Percentiles rank a stretch among this genome's conserved stretches.
These are phyloP conservation scores for Drosophila prolongata DNA, from an alignment of 2,888 invertebrate genomes.

Conservation along the genomic window DNA sequence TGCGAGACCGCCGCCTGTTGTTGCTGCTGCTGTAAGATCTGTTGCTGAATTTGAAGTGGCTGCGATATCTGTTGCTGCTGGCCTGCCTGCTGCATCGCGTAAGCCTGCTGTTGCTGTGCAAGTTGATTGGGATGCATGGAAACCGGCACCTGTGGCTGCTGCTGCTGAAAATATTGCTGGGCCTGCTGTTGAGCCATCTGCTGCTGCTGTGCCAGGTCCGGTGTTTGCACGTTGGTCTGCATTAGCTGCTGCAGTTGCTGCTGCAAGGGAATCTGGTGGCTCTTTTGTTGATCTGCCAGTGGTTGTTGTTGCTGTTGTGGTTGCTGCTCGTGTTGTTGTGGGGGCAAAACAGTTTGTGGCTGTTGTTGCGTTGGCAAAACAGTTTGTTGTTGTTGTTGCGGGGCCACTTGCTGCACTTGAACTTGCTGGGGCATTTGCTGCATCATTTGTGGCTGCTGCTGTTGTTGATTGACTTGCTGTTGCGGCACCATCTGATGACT, in stretches of 20 bases:
- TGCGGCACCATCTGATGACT: slow-evolving; percentile 40
- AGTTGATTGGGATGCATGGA: slow-evolving; percentile 45
- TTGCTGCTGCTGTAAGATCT: slow-evolving; percentile 49
- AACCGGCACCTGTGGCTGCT: slow-evolving; percentile 53
- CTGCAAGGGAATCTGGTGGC: slow-evolving; percentile 69
- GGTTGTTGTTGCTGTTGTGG: slow-evolving; percentile 57
- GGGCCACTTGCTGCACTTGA: slow-evolving; percentile 29
- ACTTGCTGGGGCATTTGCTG: slow-evolving; percentile 52
- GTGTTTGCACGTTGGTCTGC: slow-evolving; percentile 60
- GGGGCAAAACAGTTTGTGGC: slow-evolving; percentile 38
- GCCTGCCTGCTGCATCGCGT: slow-evolving; percentile 33
- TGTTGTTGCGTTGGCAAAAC: slow-evolving; percentile 46
- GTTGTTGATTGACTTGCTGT: slow-evolving; percentile 35
- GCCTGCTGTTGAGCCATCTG: slow-evolving; percentile 46
- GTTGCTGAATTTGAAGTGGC: slow-evolving; percentile 41
- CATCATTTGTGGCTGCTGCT: slow-evolving; percentile 36
- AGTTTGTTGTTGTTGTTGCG: slow-evolving; percentile 37
- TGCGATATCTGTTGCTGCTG: slow-evolving; percentile 52
- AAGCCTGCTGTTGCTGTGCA: slow-evolving; percentile 50
- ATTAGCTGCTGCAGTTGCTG: slow-evolving; percentile 69
- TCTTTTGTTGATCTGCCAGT: slow-evolving; percentile 56
- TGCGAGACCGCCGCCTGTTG: slow-evolving; percentile 26
- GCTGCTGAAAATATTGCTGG: slow-evolving; percentile 49
- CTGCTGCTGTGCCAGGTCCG: slow-evolving; percentile 55
- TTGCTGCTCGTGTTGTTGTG: slow-evolving; percentile 52